phyloP scores from a whole-genome alignment of 2,888 invertebrate genomes.

The Drosophila multiciliata region DNA sequence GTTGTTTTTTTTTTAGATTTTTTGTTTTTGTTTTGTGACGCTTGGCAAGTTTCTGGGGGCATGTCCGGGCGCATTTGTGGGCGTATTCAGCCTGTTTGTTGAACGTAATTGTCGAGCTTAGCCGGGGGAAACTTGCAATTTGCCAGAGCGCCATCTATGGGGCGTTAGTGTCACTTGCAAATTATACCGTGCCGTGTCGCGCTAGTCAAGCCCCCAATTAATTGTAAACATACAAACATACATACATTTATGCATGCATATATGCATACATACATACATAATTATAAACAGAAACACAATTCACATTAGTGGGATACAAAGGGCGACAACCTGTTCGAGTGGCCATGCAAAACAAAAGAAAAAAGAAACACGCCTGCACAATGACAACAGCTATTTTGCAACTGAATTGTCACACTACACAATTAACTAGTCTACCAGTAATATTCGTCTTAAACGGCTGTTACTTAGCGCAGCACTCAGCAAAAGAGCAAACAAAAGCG shows the following conservation, averaged over 20 bases:
- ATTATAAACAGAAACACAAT: neutral
- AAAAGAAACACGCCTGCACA: conserved; percentile 5
- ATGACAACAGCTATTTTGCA: conserved; percentile 15
- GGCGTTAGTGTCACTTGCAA: conserved; percentile 33
- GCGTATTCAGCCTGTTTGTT: conserved; percentile 62
- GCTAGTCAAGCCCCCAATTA: conserved; percentile 49
- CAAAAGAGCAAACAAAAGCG: conserved; percentile 41
- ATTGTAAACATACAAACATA: conserved; percentile 1
- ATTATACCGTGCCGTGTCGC: conserved; percentile 5
- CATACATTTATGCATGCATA: neutral
- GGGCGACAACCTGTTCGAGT: conserved; percentile 45
- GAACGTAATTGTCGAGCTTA: conserved; percentile 65
- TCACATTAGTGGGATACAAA: conserved; percentile 1
- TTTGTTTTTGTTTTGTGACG: conserved; percentile 39
- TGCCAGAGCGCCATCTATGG: conserved; percentile 61
- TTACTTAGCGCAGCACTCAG: conserved; percentile 24
- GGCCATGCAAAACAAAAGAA: conserved; percentile 6
- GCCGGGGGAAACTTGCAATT: conserved; percentile 57
- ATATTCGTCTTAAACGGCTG: conserved; percentile 36
- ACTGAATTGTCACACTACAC: conserved; percentile 3
- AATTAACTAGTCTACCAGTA: conserved; percentile 32
- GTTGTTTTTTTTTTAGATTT: conserved; percentile 15
- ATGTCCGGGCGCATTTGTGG: conserved; percentile 65
- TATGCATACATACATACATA: neutral
- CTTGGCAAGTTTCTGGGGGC: conserved; percentile 56